These are phyloP conservation scores for Eutrigla gurnardus DNA, from an alignment of 2,797 vertebrate genomes.

Conservation along the genomic window DNA sequence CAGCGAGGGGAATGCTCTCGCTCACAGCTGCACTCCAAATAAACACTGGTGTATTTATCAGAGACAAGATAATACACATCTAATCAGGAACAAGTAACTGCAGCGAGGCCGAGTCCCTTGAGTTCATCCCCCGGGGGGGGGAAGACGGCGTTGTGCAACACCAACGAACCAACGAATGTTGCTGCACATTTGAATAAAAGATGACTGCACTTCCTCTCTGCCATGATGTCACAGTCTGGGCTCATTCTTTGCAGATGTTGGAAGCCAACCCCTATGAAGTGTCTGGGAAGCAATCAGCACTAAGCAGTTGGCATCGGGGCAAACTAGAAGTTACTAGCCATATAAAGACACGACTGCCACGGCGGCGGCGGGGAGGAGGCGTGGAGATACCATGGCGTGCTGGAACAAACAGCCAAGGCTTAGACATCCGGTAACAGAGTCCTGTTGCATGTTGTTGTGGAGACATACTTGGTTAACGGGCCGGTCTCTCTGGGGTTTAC, in stretches of 20 bases:
- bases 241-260: slow-evolving; percentile 79
- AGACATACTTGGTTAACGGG: slow-evolving; percentile 51
- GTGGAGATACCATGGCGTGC: slow-evolving; percentile 45
- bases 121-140: slow-evolving; percentile 24
- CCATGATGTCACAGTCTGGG: slow-evolving; percentile 77
- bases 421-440: slow-evolving; percentile 59
- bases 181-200: slow-evolving; percentile 32
- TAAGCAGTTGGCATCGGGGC: slow-evolving; percentile 58
- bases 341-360: slow-evolving; percentile 68
- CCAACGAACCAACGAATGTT: slow-evolving; percentile 2
- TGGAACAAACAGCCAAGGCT: slow-evolving; percentile 65
- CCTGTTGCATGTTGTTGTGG: slow-evolving; percentile 35
- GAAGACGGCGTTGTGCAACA: slow-evolving; percentile 59
- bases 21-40: slow-evolving; percentile 75
- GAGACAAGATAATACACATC: slow-evolving; percentile 71
- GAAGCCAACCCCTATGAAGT: slow-evolving; percentile 62
- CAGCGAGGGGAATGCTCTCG: slow-evolving; percentile 56
- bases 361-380: slow-evolving; percentile 29
- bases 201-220: slow-evolving; percentile 73
- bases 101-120: slow-evolving; percentile 37
- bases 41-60: slow-evolving; percentile 74
- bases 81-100: slow-evolving; percentile 61
- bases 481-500: slow-evolving; percentile 45
- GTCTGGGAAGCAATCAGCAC: slow-evolving; percentile 76
- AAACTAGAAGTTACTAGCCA: slow-evolving; percentile 60